phyloP scores from a whole-genome alignment of 2,797 vertebrate genomes.

The Lepus oiostolus region DNA sequence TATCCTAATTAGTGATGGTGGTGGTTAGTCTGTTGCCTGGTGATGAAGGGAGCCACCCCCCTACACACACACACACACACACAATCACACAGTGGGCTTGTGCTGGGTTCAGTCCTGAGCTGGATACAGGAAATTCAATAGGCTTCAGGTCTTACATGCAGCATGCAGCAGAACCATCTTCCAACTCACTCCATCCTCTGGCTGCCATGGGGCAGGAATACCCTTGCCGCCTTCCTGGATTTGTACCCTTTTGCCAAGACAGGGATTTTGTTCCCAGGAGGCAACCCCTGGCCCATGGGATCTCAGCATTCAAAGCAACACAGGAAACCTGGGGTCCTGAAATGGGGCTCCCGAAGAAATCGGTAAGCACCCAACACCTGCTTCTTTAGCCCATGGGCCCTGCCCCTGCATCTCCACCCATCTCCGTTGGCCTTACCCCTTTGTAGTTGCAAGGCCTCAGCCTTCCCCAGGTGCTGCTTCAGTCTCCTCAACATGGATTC shows the following conservation, averaged over 20 bases:
- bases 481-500: not conserved
- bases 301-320: conserved; percentile 83
- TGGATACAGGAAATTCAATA: not conserved
- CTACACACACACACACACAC: too few relatives aligned
- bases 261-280: conserved; percentile 84
- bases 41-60: conserved; percentile 33
- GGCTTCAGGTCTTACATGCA: not conserved
- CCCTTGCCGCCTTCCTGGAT: conserved; percentile 54
- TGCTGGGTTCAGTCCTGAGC: not conserved
- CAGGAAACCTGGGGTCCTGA: conserved; percentile 80
- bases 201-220: conserved; percentile 23
- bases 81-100: not conserved
- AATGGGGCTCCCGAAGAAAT: conserved; percentile 79
- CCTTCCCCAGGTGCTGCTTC: not conserved
- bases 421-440: not conserved
- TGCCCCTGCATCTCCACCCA: not conserved
- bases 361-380: conserved; percentile 72
- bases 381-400: not conserved
- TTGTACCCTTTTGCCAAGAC: conserved; percentile 76
- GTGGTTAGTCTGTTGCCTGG: conserved; percentile 51
- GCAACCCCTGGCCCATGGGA: conserved; percentile 79
- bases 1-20: conserved; percentile 1
- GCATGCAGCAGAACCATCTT: not conserved
- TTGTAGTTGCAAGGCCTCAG: not conserved
- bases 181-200: not conserved